phyloP scores from a whole-genome alignment of 2,113 vertebrate species.

The Podarcis cretensis region DNA sequence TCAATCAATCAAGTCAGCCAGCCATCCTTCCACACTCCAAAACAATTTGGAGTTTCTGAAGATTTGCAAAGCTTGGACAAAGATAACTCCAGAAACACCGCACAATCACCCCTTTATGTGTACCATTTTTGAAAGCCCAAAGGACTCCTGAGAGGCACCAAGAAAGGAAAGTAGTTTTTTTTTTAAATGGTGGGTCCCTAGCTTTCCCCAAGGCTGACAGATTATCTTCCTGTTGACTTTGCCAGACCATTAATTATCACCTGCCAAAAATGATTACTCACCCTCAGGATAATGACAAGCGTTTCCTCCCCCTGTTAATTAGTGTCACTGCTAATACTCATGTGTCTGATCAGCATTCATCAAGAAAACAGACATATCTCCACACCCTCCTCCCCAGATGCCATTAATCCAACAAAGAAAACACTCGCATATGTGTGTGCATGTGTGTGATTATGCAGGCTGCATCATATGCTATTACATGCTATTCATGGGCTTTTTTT shows the following conservation, averaged over 20 bases:
- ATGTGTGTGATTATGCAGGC: neutral
- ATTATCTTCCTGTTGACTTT: constrained; percentile 82
- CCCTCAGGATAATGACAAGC: constrained; percentile 78
- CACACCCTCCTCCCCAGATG: neutral
- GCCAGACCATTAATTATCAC: constrained; percentile 82
- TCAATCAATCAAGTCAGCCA: neutral
- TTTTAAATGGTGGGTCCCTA: constrained; percentile 60
- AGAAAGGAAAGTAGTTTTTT: constrained; percentile 43
- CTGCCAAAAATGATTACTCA: constrained; percentile 82
- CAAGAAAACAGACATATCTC: constrained; percentile 51
- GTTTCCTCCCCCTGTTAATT: constrained; percentile 81
- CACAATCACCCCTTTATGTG: neutral
- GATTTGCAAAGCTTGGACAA: neutral
- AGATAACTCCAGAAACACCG: neutral
- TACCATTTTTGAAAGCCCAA: neutral
- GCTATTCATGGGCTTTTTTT: neutral
- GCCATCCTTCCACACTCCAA: neutral
- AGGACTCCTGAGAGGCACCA: constrained; percentile 66
- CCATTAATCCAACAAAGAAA: neutral
- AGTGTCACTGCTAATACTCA: constrained; percentile 80
- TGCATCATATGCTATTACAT: neutral
- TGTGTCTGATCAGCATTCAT: constrained; percentile 83
- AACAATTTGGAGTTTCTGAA: constrained; percentile 1
- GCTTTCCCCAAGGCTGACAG: constrained; percentile 67
- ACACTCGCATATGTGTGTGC: no score